Conservation (phyloP, 2,888 invertebrate genomes). For the Ctenicera cuprea region DNA sequence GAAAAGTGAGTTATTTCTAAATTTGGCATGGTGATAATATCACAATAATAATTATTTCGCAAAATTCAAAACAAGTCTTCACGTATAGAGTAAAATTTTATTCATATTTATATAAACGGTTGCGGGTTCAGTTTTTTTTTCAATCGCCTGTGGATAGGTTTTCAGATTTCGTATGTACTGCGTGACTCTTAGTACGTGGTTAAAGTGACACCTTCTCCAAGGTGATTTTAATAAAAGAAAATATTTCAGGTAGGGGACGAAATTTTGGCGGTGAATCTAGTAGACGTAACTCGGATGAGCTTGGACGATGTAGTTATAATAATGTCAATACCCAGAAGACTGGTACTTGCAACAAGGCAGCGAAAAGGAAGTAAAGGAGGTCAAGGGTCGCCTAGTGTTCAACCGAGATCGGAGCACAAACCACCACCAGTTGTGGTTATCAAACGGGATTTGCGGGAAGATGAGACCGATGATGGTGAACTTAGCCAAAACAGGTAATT, state of each 20-base stretch:
- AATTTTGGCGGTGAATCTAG: constrained; percentile 97
- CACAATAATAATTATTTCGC: too few species aligned
- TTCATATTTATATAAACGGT: too few species aligned
- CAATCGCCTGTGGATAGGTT: too few species aligned
- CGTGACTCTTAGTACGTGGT: too few species aligned
- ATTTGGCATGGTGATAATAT: too few species aligned
- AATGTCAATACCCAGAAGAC: constrained; percentile 98
- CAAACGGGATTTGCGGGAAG: constrained; percentile 90
- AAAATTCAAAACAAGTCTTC: too few species aligned
- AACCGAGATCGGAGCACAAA: constrained; percentile 85
- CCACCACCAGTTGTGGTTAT: constrained; percentile 95
- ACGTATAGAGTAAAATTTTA: too few species aligned
- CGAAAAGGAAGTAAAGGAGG: constrained; percentile 79
- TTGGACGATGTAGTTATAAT: constrained; percentile 99
- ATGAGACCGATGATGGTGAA: constrained; percentile 82
- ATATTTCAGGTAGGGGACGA: constrained; percentile 93
- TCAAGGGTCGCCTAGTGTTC: constrained; percentile 75
- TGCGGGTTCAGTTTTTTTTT: too few species aligned
- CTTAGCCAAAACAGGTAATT: constrained; percentile 70
- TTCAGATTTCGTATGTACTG: too few species aligned
- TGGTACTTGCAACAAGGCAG: constrained; percentile 95
- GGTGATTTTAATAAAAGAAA: too few species aligned
- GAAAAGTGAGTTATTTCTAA: too few species aligned
- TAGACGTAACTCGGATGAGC: constrained; percentile 98
- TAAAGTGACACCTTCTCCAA: too few species aligned